Percentiles rank a stretch among this genome's conserved stretches.
These are phyloP conservation scores for Akabosia matsudoensis DNA, from an alignment of 1,140 invertebrate species.

Conservation along the genomic window DNA sequence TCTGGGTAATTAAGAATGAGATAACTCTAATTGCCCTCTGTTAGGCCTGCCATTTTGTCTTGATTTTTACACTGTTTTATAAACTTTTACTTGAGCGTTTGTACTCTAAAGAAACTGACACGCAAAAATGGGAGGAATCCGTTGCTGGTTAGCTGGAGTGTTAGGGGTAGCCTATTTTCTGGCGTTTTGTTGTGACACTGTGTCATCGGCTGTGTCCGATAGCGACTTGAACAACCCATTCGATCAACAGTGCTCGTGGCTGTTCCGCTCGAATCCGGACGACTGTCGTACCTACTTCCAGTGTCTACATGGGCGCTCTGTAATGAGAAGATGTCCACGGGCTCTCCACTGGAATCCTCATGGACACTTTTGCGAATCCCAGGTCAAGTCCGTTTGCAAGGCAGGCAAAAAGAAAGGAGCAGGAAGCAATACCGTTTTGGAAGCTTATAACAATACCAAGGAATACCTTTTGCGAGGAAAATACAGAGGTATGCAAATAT, in stretches of 20 bases:
- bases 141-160: too few relatives aligned
- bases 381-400: background rate
- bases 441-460: background rate
- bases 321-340: constrained; percentile 9
- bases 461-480: background rate
- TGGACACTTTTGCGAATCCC: constrained; percentile 19
- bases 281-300: constrained; percentile 32
- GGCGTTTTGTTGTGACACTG: background rate
- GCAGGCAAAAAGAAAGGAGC: background rate
- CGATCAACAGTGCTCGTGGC: background rate
- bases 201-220: background rate
- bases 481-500: background rate
- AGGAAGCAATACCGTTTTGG: background rate
- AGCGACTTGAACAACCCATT: background rate
- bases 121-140: background rate
- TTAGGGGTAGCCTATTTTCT: background rate
- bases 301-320: constrained; percentile 14
- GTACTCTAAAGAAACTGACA: background rate
- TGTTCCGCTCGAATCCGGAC: background rate
- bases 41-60: too few relatives aligned
- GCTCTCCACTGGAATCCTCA: constrained; percentile 26
- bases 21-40: too few relatives aligned
- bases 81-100: background rate
- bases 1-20: too few relatives aligned
- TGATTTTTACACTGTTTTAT: background rate